Evolutionary conservation across 2,888 invertebrate species (phyloP).

Genomic region (Phrixothrix hirtus): DNA sequence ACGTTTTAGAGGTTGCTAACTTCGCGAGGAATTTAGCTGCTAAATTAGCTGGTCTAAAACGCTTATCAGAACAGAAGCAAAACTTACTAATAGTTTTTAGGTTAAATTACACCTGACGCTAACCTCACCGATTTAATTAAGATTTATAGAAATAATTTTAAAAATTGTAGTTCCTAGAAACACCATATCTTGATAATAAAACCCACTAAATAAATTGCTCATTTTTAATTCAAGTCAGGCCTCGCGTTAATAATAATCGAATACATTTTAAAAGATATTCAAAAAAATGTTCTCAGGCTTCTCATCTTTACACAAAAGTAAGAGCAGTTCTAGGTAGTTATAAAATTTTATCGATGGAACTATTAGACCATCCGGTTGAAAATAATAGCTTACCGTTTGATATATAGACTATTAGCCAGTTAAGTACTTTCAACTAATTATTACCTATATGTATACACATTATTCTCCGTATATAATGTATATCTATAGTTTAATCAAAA

Average conservation of each 20-base stretch:
- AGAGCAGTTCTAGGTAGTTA: slow-evolving; percentile 12
- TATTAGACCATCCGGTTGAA: slow-evolving; percentile 32
- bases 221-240: neutral
- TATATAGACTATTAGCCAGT: slow-evolving; percentile 33
- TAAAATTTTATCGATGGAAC: slow-evolving; percentile 28
- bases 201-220: neutral
- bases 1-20: too few species aligned
- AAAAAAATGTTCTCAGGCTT: neutral
- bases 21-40: too few species aligned
- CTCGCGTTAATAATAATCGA: too few species aligned
- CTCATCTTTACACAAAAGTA: slow-evolving; percentile 2
- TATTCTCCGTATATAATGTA: slow-evolving; percentile 15
- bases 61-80: too few species aligned
- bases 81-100: too few species aligned
- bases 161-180: too few species aligned
- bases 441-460: slow-evolving; percentile 18
- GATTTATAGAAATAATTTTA: too few species aligned
- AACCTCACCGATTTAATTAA: too few species aligned
- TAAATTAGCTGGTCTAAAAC: too few species aligned
- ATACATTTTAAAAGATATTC: neutral
- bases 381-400: slow-evolving; percentile 34
- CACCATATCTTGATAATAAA: too few species aligned
- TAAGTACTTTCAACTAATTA: slow-evolving; percentile 34
- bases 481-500: slow-evolving; percentile 36
- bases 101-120: too few species aligned